Percentiles rank a stretch among this genome's conserved stretches.
Evolutionary conservation across 1,140 invertebrate species (phyloP).

Genomic region (Scaptodrosophila lebanonensis): DNA sequence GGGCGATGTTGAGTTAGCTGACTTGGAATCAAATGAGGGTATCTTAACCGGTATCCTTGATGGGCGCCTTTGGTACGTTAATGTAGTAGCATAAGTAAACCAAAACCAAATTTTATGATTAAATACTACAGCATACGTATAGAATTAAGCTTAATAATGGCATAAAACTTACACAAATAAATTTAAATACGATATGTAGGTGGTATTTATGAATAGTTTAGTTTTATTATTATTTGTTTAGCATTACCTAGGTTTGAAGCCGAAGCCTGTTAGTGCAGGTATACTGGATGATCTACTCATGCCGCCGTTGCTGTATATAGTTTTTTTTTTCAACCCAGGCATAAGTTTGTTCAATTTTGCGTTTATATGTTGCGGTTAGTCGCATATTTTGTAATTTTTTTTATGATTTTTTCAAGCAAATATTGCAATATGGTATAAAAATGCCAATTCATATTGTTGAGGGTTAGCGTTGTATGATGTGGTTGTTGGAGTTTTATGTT

Average conservation of each 20-base stretch:
- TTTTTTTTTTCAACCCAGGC: slow-evolving; percentile 42
- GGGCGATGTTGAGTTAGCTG: slow-evolving; percentile 54
- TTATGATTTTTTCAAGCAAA: slow-evolving; percentile 51
- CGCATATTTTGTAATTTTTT: slow-evolving; percentile 51
- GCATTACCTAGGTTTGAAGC: slow-evolving; percentile 83
- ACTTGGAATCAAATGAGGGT: slow-evolving; percentile 67
- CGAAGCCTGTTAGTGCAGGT: slow-evolving; percentile 85
- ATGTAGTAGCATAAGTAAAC: slow-evolving; percentile 46
- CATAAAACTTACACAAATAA: slow-evolving; percentile 9
- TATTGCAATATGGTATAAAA: slow-evolving; percentile 40
- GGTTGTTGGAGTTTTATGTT: background rate
- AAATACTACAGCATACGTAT: slow-evolving; percentile 18
- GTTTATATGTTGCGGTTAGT: slow-evolving; percentile 52
- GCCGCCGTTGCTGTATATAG: slow-evolving; percentile 78
- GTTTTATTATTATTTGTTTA: slow-evolving; percentile 14
- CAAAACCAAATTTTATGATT: slow-evolving; percentile 41
- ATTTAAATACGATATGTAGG: slow-evolving; percentile 5
- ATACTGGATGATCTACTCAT: slow-evolving; percentile 93
- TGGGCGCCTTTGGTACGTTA: slow-evolving; percentile 54
- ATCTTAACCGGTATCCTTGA: slow-evolving; percentile 76
- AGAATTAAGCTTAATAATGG: background rate
- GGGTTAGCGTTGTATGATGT: slow-evolving; percentile 42
- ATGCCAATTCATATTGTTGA: slow-evolving; percentile 44
- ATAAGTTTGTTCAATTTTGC: slow-evolving; percentile 23
- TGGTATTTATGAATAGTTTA: background rate